Evolutionary conservation across 2,888 invertebrate genomes (phyloP), one percentile per base, ranked within the genome.

Genomic region (Cataglyphis livida): DNA sequence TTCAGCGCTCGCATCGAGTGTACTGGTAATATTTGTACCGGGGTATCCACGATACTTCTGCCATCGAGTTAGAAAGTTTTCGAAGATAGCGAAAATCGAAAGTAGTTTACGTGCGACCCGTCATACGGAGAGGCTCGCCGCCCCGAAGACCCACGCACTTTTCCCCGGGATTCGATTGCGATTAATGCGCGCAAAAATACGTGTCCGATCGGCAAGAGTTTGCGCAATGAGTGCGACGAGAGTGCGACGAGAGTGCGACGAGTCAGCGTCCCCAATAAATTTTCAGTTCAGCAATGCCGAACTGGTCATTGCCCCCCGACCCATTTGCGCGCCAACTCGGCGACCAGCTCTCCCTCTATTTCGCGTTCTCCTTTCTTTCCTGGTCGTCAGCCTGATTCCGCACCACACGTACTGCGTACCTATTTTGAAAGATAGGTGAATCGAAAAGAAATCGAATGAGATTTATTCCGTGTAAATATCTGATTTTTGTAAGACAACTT

Each of bases 251-350:
- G 82, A 73, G 62, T 35, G 61, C 81, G 75, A 75, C 79, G 75
- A 25, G 25, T 54, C 81, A 64, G 83, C 89, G 91, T 87, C 90
- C 92, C 89, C 91, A 92, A 91, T 92, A 90, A 92, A 92, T 91
- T 90, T 92, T 88, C 78, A 90, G 90, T 88, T 89, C 88, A 88
- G 86, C 85, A 85, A 84, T 76, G 81, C 83, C 84, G 84, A 76
- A 65, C 85, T 84, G 92, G 91, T 92, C 93, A 81, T 90, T 92
- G 91, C 85, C 6, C 89, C 92, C 85, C 91, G 85, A 88, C 88
- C 90, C 86, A 90, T 91, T 91, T 90, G 86, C 87, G 83, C 86
- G 87, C 88, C 82, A 84, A 83, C 83, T 84, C 83, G 68, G 75
- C 82, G 75, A 79, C 81, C 75, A 64, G 74, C 65, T 78, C 66